phyloP scores from a whole-genome alignment of 35 echinoderm and acorn worm genomes.

The Lytechinus pictus region DNA sequence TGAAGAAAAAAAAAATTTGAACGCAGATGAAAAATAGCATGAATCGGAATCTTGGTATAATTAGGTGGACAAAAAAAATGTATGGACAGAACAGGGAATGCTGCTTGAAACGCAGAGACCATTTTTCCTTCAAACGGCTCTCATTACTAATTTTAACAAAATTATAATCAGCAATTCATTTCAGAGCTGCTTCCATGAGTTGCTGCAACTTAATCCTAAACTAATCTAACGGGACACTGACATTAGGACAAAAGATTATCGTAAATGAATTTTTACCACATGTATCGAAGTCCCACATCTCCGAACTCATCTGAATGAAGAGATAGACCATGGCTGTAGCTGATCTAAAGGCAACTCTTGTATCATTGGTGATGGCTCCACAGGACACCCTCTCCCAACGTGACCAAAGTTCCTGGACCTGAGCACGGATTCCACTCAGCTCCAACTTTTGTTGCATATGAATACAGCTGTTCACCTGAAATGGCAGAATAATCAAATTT shows the following conservation, averaged over 20 bases:
- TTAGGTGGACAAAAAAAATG: no score
- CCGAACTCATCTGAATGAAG: constrained; percentile 93
- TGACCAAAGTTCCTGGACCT: constrained; percentile 81
- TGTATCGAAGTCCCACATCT: constrained; percentile 98
- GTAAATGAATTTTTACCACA: constrained; percentile 63
- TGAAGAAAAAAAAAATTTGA: not conserved
- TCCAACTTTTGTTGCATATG: constrained; percentile 84
- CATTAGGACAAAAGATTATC: no score
- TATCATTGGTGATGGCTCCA: constrained; percentile 80
- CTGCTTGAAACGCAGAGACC: no score
- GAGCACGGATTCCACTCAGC: constrained; percentile 73
- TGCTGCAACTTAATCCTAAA: no score
- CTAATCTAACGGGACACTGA: no score
- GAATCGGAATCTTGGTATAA: no score
- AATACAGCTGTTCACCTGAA: constrained; percentile 72
- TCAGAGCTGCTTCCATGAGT: no score
- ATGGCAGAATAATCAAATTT: not conserved
- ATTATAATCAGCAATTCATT: no score
- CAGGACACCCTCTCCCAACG: constrained; percentile 77
- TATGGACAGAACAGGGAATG: no score
- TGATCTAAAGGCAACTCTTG: constrained; percentile 82
- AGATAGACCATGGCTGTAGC: constrained; percentile 91
- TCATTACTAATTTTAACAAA: no score
- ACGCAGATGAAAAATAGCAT: not conserved
- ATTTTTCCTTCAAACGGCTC: no score